phyloP scores from a whole-genome alignment of 2,113 vertebrate genomes.

The Gavia stellata region DNA sequence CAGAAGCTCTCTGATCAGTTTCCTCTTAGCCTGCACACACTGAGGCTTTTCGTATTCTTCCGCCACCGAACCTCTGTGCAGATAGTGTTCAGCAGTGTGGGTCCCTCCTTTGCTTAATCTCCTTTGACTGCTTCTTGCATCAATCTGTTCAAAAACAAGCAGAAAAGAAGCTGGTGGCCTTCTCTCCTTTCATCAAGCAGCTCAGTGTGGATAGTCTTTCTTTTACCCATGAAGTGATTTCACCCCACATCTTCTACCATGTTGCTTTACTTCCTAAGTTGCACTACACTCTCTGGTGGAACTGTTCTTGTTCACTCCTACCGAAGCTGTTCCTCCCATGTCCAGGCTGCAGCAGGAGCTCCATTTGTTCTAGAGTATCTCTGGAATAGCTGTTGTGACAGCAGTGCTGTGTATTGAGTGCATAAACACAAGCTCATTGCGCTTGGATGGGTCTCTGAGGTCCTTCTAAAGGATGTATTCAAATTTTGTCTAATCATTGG shows the following conservation, averaged over 20 bases:
- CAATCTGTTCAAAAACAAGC: not conserved
- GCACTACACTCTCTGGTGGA: not conserved
- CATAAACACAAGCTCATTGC: not conserved
- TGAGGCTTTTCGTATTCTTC: not conserved
- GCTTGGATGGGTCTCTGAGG: not conserved
- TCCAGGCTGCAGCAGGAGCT: not conserved
- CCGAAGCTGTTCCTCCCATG: not conserved
- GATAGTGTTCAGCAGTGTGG: not conserved
- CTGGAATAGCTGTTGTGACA: not conserved
- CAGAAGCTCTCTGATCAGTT: not conserved
- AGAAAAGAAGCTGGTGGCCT: not conserved
- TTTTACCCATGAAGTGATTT: not conserved
- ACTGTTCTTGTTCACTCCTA: not conserved
- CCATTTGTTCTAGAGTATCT: not conserved
- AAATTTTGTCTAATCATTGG: not conserved
- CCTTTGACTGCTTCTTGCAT: not conserved
- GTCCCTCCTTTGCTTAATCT: not conserved
- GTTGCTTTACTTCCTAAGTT: not conserved
- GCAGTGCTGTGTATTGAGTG: rapidly evolving
- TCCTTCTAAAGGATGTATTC: not conserved
- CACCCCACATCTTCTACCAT: not conserved
- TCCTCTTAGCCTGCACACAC: not conserved
- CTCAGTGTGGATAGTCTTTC: not conserved
- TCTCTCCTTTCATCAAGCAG: not conserved
- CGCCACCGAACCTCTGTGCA: not conserved